Conservation (phyloP, 1,140 invertebrate species). For the Sinella curviseta region DNA sequence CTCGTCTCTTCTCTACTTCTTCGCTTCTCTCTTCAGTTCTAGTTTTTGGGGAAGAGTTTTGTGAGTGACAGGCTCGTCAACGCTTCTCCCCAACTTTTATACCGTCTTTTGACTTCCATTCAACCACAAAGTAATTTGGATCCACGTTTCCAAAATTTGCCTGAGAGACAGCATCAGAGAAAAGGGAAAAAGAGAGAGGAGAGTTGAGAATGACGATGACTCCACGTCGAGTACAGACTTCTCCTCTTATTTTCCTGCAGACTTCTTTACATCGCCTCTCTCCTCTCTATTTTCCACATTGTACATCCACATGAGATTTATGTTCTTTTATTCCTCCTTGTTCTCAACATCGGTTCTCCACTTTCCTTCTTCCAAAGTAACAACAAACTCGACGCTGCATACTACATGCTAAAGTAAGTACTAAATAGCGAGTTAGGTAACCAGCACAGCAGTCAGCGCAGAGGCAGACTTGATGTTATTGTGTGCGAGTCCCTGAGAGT, state of each 20-base stretch:
- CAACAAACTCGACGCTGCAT: too few relatives aligned
- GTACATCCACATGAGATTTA: conserved; percentile 10
- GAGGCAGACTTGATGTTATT: too few relatives aligned
- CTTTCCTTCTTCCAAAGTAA: too few relatives aligned
- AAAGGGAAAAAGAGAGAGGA: background rate
- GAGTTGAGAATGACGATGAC: conserved; percentile 1
- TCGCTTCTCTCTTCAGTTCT: too few relatives aligned
- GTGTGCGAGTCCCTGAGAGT: too few relatives aligned
- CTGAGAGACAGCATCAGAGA: conserved; percentile 6
- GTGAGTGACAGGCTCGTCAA: conserved; percentile 47
- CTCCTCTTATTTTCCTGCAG: background rate
- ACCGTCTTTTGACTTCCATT: conserved; percentile 49
- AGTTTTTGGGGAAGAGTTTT: conserved; percentile 22
- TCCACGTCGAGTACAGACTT: conserved; percentile 18
- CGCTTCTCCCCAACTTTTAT: conserved; percentile 30
- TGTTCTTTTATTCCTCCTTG: background rate
- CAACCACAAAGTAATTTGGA: conserved; percentile 48
- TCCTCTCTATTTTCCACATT: background rate
- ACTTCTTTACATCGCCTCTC: background rate
- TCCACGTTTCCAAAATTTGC: conserved; percentile 42
- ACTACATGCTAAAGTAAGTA: too few relatives aligned
- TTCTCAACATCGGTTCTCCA: too few relatives aligned
- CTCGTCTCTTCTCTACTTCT: background rate
- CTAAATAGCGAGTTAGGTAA: too few relatives aligned
- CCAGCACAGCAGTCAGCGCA: too few relatives aligned